These are phyloP conservation scores for Chelonoidis abingdonii DNA, from an alignment of 2,113 vertebrate species.

Conservation along the genomic window DNA sequence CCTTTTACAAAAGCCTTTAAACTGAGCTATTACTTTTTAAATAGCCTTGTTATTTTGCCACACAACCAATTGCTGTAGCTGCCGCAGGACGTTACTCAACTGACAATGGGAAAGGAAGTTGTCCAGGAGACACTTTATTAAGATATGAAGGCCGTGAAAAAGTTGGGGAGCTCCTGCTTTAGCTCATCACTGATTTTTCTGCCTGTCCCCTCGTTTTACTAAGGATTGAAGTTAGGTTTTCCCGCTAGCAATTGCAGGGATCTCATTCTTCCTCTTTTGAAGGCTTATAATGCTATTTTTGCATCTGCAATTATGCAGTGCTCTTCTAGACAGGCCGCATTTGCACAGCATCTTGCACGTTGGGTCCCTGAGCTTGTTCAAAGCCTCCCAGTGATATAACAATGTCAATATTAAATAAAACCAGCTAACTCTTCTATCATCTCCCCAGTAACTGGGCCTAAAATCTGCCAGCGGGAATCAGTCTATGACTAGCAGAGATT, in stretches of 20 bases:
- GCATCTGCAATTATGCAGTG: not conserved
- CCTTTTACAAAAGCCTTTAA: not conserved
- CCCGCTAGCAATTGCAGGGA: rapidly evolving
- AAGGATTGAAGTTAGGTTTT: not conserved
- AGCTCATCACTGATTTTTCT: not conserved
- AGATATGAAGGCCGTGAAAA: not conserved
- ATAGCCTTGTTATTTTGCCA: not conserved
- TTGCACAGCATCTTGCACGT: not conserved
- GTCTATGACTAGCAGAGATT: not conserved
- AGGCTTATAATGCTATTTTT: too few species aligned
- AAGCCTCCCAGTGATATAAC: rapidly evolving
- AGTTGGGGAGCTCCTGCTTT: not conserved
- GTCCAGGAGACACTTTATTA: not conserved
- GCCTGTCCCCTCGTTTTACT: not conserved
- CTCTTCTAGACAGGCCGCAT: not conserved
- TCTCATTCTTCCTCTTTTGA: not conserved
- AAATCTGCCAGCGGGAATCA: not conserved
- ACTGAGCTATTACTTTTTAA: not conserved
- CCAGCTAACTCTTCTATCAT: rapidly evolving
- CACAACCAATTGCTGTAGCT: not conserved
- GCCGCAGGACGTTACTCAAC: not conserved
- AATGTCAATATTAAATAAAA: not conserved
- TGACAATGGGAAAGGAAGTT: not conserved
- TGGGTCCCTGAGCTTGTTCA: not conserved
- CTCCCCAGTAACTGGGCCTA: rapidly evolving